Evolutionary conservation across 2,113 vertebrate genomes (phyloP), one percentile per base, ranked within the genome.

Genomic region (Murina feae): DNA sequence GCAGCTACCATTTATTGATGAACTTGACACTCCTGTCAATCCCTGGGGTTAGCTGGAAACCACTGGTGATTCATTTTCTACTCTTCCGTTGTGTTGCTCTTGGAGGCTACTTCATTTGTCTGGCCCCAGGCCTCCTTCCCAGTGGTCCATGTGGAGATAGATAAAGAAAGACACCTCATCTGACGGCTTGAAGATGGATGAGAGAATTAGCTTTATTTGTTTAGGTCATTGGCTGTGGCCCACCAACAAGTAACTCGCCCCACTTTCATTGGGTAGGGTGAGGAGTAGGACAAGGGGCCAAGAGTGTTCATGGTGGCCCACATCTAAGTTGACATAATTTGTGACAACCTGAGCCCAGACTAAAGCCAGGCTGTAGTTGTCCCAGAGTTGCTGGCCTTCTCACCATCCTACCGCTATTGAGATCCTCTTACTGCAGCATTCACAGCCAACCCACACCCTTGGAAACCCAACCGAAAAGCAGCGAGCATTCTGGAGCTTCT

Each of bases 131-230:
- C 13, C 21, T 18, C 58, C 68, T 87, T 93, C 74, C 55, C 1
- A 37, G 0, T 53, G 74, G 53, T 47, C 39, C 25, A 35, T 9
- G 10, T 35, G 5, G 35, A 78, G 10, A 55, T 28, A 16, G 17
- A 86, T 82, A 42, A 58, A 53, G 35, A 75, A n/a, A 76, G 42
- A 82, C 21, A 65, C 35, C 37, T 87, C 81, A 49, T 44, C 23
- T 71, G 80, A 86, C 13, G 53, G 12, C 30, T 74, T 37, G 32
- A 80, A 92, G 51, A 51, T 21, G 66, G 66, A 80, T 75, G 60
- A 58, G 44, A 87, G 17, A 75, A 94, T 55, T 35, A 5, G 11
- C 23, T 68, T 32, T 25, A n/a, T 47, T 47, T 51, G 16, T 18
- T 72, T 90, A 94, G 25, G 39, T 20, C 12, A 4, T 4, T 72